Percentiles rank a stretch among this genome's conserved stretches.
These are phyloP conservation scores for Abrostola triplasia DNA, from an alignment of 2,888 invertebrate species.

Conservation along the genomic window DNA sequence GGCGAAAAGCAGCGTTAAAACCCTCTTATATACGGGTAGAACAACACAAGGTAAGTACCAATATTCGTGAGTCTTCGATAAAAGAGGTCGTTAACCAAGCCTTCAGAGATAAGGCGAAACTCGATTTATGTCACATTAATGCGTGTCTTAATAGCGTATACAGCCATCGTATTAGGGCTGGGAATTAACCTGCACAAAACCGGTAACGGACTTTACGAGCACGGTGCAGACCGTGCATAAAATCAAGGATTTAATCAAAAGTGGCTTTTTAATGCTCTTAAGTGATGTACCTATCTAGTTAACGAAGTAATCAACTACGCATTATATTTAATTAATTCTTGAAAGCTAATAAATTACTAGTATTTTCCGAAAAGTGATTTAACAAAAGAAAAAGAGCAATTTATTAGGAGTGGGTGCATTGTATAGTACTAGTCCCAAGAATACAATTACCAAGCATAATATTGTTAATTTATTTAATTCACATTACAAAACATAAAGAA, in stretches of 20 bases:
- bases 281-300: no score
- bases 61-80: constrained; percentile 40
- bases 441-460: not conserved
- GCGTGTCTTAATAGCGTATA: constrained; percentile 49
- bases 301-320: no score
- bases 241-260: no score
- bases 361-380: no score
- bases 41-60: constrained; percentile 21
- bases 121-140: constrained; percentile 59
- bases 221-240: constrained; percentile 1
- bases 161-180: constrained; percentile 35
- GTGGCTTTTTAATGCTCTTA: no score
- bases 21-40: constrained; percentile 17
- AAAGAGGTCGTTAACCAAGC: constrained; percentile 54
- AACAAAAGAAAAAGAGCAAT: not conserved
- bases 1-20: constrained; percentile 15
- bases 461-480: no score
- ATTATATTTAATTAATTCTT: no score
- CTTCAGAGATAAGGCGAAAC: constrained; percentile 53
- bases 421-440: not conserved
- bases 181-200: constrained; percentile 47
- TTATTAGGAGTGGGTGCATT: not conserved
- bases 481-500: not conserved
- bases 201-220: constrained; percentile 34
- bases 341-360: no score